Conservation (phyloP, 2,113 vertebrate species). For the Oreochromis spilurus region DNA sequence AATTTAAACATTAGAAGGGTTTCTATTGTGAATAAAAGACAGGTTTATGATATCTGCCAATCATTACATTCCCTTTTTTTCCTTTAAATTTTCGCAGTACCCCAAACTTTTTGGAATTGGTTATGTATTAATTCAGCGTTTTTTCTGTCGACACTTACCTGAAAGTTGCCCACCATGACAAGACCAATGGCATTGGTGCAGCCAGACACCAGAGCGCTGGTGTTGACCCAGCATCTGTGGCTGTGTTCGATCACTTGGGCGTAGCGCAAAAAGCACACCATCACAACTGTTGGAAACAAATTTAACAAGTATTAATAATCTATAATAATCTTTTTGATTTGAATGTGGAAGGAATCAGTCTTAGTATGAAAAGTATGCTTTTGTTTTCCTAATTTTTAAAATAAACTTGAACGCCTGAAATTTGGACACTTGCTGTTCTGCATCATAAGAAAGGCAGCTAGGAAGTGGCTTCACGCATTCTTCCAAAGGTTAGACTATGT, state of each 20-base stretch:
- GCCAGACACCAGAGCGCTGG: slow-evolving; percentile 81
- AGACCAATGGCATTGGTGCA: slow-evolving; percentile 84
- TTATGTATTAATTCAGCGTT: not conserved
- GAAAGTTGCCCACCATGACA: slow-evolving; percentile 89
- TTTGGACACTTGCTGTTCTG: not conserved
- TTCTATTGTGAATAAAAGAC: not conserved
- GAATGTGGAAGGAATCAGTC: fast-evolving
- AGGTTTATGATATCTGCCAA: not conserved
- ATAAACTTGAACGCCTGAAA: not conserved
- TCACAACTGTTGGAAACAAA: slow-evolving; percentile 73
- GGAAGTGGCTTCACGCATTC: not conserved
- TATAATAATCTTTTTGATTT: not conserved
- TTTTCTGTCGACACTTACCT: slow-evolving; percentile 60
- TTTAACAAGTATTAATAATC: not conserved
- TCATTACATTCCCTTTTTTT: fast-evolving
- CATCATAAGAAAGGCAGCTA: not conserved
- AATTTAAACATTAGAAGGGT: not conserved
- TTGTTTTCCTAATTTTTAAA: not conserved
- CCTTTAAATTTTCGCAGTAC: no score
- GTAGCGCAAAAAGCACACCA: slow-evolving; percentile 87
- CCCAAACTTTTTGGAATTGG: no score
- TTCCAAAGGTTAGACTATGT: not conserved
- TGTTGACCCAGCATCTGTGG: slow-evolving; percentile 85
- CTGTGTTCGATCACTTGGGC: slow-evolving; percentile 87
- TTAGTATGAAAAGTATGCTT: not conserved